These are phyloP conservation scores for Yoshiicerus persimilis DNA, from an alignment of 1,140 invertebrate genomes.

Conservation along the genomic window DNA sequence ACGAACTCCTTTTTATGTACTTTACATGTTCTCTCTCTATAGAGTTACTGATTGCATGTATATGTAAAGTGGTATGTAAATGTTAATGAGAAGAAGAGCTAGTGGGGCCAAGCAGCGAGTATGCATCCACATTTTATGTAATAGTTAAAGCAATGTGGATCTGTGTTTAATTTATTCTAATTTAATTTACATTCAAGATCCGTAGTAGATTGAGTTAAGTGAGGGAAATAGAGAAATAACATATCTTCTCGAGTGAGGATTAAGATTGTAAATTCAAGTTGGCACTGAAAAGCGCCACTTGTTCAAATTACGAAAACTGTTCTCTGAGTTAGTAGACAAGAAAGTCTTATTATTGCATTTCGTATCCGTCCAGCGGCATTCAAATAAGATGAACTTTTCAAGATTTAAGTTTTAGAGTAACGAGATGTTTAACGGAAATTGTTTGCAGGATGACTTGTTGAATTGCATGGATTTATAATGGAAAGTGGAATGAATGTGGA, in stretches of 20 bases:
- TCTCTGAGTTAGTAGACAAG: background rate
- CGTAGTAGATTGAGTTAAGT: background rate
- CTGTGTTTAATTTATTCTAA: background rate
- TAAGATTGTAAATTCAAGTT: conserved; percentile 7
- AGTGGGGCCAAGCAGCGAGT: background rate
- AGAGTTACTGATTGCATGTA: background rate
- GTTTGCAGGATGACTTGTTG: background rate
- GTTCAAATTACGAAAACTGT: background rate
- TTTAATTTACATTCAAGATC: background rate
- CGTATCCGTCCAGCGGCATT: background rate
- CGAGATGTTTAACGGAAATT: background rate
- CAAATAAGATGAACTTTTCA: background rate
- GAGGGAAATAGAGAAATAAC: background rate
- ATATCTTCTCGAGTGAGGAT: background rate
- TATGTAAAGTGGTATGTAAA: background rate
- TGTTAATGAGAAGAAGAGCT: background rate
- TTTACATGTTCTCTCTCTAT: background rate
- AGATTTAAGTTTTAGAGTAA: no score
- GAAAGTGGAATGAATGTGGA: background rate
- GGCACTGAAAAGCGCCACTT: background rate
- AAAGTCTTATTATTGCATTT: background rate
- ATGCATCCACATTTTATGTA: background rate
- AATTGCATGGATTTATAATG: background rate
- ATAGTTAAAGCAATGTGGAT: background rate
- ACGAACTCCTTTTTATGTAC: background rate